Evolutionary conservation across 2,888 invertebrate genomes (phyloP), one percentile per base, ranked within the genome.

Genomic region (Mimachlamys varia): DNA sequence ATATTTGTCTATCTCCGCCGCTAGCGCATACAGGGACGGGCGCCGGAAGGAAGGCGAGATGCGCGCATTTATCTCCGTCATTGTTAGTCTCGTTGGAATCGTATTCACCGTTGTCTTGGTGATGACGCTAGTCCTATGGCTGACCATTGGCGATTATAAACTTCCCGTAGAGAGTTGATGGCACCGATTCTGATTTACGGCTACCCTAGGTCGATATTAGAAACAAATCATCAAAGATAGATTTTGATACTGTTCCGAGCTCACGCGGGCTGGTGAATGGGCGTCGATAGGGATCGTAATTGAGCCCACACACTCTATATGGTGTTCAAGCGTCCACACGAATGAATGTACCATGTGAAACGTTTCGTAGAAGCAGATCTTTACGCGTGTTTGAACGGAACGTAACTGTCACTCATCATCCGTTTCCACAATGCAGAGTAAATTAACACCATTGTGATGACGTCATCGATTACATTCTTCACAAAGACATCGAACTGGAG

Each of bases 21-120:
- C 94, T 17, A 91, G 91, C 38, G 90, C 93, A 38, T 94, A 94
- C 88, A 87, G 94, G 17, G 94, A 94, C 53, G 94, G 94, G 4
- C 87, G 93, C 37, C 89, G 88, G 13, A 92, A 92, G 37, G 89
- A 88, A 17, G 94, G 94, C 3, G 93, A 93, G 33, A 89, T 89
- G 88, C 91, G 92, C 27, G 94, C 94, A 7, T 91, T 93, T 15
- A 91, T 90, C 17, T 94, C 94, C 2, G 93, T 94, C 38, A 87
- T 93, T 22, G 89, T 94, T 0, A 94, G 94, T 89, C 90, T 94
- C 12, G 90, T 93, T 38, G 93, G 93, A 27, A 94, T 94, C 17
- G 93, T 94, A 10, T 89, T 93, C 17, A 94, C 94, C 13, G 94
- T 94, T 19, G 91, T 94, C 1, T 89, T 94, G 38, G 93, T 94